Evolutionary conservation across 1,140 invertebrate genomes (phyloP).

Genomic region (Elysia chlorotica): DNA sequence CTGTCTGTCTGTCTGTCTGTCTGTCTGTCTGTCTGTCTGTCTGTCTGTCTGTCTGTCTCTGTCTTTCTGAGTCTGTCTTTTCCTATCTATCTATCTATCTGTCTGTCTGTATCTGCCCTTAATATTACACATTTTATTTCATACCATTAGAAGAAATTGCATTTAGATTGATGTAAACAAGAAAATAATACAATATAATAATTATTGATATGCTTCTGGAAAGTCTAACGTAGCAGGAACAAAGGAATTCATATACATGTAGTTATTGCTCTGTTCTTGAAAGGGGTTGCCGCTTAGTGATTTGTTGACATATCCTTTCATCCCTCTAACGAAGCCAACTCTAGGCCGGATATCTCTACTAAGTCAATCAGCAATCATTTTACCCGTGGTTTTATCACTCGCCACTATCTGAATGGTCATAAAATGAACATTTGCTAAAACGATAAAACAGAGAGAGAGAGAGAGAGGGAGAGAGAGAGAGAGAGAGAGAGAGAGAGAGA

Average conservation of each 20-base stretch:
- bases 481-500: constrained; percentile 11
- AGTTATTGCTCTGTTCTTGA: not conserved
- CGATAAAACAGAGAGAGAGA: not conserved
- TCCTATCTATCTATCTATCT: not conserved
- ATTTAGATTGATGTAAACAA: too few relatives aligned
- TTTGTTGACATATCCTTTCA: not conserved
- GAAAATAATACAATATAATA: too few relatives aligned
- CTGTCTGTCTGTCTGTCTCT: not conserved
- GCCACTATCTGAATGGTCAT: not conserved
- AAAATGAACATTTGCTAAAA: not conserved
- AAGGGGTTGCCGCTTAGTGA: not conserved
- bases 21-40: not conserved
- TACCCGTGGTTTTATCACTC: not conserved
- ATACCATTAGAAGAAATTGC: too few relatives aligned
- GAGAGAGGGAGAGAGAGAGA: not conserved
- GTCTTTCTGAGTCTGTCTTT: not conserved
- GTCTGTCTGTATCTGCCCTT: not conserved
- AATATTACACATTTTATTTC: too few relatives aligned
- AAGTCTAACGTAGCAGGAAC: too few relatives aligned
- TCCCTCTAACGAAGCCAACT: not conserved
- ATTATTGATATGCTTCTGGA: too few relatives aligned
- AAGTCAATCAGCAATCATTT: too few relatives aligned
- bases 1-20: not conserved
- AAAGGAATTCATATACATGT: too few relatives aligned
- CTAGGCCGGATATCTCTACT: too few relatives aligned